Evolutionary conservation across 2,888 invertebrate species (phyloP), one percentile per base, ranked within the genome.

Genomic region (Hydriomena furcata): DNA sequence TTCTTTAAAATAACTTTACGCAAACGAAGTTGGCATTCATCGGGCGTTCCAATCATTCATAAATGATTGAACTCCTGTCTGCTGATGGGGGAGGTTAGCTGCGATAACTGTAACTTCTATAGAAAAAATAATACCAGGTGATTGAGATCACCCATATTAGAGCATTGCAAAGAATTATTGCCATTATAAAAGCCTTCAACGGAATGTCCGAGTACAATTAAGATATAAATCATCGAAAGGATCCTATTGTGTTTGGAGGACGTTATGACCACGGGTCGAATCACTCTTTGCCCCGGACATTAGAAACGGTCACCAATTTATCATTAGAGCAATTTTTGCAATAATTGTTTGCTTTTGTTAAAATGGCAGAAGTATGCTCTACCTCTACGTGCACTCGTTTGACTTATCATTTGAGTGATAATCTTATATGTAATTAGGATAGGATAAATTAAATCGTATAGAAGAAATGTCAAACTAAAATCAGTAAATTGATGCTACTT

Each of bases 271-370:
- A 78, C 73, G 69, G 76, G 79, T 76, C 81, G 70, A 67, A 73
- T 79, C 80, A 80, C 82, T 79, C 83, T 77, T 79, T 78, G 32
- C 69, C 41, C 51, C 37, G 42, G 72, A 84, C 82, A 87, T 88
- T 87, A 81, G 84, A 74, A 85, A 84, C 79, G 86, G 82, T 86
- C 83, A 84, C 86, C 89, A 90, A 89, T 90, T 87, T 89, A 90
- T 90, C 90, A 90, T 90, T 89, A 89, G 75, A 84, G 82, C 90
- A 83, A 90, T 89, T 90, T 89, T 89, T 87, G 84, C 86, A 86
- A 87, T 90, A 83, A 86, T 85, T 86, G 86, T 85, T 84, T 76
- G 81, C 79, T 79, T 76, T 82, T 79, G 77, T 74, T 61, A 61
- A 61, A 24, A 53, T 57, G 44, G 44, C 55, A 24, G 63, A 56